These are phyloP conservation scores for Microctenopoma lineatum DNA, from an alignment of 2,797 vertebrate species.

Conservation along the genomic window DNA sequence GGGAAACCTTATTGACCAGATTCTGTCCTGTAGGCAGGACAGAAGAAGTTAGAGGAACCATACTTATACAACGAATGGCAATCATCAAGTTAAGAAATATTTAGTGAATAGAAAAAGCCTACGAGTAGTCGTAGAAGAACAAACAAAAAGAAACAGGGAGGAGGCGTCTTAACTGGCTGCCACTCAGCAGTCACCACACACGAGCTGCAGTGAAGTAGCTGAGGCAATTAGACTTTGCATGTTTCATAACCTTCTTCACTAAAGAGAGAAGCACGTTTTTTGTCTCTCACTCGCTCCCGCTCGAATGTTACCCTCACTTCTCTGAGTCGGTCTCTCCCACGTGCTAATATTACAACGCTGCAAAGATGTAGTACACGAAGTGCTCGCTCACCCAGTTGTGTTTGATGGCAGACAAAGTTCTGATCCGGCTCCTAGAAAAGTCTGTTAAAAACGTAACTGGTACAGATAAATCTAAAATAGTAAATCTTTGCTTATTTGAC, in stretches of 20 bases:
- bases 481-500: slow-evolving; percentile 19
- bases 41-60: too few species aligned
- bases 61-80: background rate
- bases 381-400: slow-evolving; percentile 1
- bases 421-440: slow-evolving; percentile 12
- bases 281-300: background rate
- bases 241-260: background rate
- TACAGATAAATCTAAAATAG: slow-evolving; percentile 13
- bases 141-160: too few species aligned
- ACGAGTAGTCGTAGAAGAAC: too few species aligned
- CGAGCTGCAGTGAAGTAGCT: too few species aligned
- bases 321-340: slow-evolving; percentile 6
- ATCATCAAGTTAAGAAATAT: too few species aligned
- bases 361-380: slow-evolving; percentile 12
- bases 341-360: slow-evolving; percentile 12
- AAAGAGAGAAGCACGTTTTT: background rate
- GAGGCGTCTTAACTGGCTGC: too few species aligned
- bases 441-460: slow-evolving; percentile 43
- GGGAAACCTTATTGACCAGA: too few species aligned
- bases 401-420: slow-evolving; percentile 20
- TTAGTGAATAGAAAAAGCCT: too few species aligned
- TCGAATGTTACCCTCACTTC: background rate
- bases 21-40: too few species aligned
- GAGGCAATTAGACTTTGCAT: too few species aligned
- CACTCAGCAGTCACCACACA: too few species aligned